Evolutionary conservation across 2,113 vertebrate genomes (phyloP).

Genomic region (Macroglossus sobrinus): DNA sequence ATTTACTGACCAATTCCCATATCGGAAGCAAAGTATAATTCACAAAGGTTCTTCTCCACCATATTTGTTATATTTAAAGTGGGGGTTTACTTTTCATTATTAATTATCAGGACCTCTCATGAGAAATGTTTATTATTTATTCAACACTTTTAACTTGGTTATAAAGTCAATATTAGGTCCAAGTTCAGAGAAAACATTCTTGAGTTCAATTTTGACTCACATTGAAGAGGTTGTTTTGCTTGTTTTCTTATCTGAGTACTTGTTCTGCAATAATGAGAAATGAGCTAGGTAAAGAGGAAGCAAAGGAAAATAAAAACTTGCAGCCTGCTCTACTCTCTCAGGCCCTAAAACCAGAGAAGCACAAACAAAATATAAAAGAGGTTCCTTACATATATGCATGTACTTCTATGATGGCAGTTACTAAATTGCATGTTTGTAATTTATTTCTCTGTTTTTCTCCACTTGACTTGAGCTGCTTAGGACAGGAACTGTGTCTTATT

Average conservation of each 20-base stretch:
- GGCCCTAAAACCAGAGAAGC: not conserved
- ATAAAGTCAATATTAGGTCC: not conserved
- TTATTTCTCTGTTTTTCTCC: not conserved
- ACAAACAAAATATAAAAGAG: not conserved
- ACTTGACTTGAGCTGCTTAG: not conserved
- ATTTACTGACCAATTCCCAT: not conserved
- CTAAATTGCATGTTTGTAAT: not conserved
- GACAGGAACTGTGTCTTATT: not conserved
- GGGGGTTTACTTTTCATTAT: not conserved
- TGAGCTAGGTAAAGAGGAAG: not conserved
- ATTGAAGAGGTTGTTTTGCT: not conserved
- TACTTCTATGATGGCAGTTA: not conserved
- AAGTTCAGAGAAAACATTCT: not conserved
- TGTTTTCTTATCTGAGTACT: not conserved
- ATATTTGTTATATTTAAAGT: not conserved
- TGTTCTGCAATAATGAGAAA: not conserved
- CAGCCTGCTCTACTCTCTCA: not conserved
- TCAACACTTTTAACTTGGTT: not conserved
- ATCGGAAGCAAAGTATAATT: not conserved
- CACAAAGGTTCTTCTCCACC: not conserved
- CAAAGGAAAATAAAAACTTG: not conserved
- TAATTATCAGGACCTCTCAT: not conserved
- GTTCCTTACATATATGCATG: not conserved
- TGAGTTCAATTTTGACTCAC: not conserved
- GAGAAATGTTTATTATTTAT: not conserved